Conservation (phyloP, 2,113 vertebrate genomes). For the Oceanodroma tethys region DNA sequence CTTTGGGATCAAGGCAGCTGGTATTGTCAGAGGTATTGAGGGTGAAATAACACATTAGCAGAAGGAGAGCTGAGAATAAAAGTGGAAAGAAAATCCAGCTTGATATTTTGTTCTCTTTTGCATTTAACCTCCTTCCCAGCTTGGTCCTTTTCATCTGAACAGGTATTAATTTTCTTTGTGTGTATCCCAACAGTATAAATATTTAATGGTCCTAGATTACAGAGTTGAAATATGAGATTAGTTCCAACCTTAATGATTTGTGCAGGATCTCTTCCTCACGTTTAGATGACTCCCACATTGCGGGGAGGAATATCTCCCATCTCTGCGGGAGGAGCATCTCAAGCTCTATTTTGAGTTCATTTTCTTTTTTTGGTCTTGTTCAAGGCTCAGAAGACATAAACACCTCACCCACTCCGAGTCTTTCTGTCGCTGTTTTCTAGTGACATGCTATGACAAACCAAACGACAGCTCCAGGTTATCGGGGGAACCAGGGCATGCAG, state of each 20-base stretch:
- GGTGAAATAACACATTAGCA: constrained; percentile 3
- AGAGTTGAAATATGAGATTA: constrained; percentile 7
- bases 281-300: not conserved
- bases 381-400: constrained; percentile 16
- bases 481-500: not conserved
- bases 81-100: constrained; percentile 26
- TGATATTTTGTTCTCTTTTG: constrained; percentile 24
- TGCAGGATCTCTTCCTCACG: not conserved
- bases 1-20: constrained; percentile 59
- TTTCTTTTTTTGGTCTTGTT: constrained; percentile 8
- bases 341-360: constrained; percentile 39
- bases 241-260: not conserved
- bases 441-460: constrained; percentile 34
- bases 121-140: constrained; percentile 20
- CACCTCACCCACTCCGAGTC: constrained; percentile 31
- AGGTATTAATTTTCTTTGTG: constrained; percentile 52
- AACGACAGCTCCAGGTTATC: not conserved
- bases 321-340: not conserved
- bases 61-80: not conserved
- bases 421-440: not conserved
- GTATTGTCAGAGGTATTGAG: not conserved
- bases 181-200: constrained; percentile 45
- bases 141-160: constrained; percentile 54
- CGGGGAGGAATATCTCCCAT: not conserved
- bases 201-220: constrained; percentile 43